Conservation (phyloP, 2,888 invertebrate genomes). For the Magallana nippona region DNA sequence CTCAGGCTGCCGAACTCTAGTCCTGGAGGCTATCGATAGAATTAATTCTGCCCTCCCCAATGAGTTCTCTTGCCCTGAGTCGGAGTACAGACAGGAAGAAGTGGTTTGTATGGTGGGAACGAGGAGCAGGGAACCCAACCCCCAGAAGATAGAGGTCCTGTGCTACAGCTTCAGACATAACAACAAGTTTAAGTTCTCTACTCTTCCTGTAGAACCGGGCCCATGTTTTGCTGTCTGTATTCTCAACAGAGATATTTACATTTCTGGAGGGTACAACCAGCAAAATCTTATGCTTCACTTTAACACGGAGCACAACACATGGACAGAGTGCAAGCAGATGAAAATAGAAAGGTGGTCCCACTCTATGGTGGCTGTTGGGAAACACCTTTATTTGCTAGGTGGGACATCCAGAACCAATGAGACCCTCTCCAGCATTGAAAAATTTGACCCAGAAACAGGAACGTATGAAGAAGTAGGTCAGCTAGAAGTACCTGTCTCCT, state of each 20-base stretch:
- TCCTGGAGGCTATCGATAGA: slow-evolving; percentile 40
- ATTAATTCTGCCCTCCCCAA: slow-evolving; percentile 1
- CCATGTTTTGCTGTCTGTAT: slow-evolving; percentile 65
- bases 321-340: slow-evolving; percentile 59
- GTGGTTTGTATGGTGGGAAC: slow-evolving; percentile 64
- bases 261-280: slow-evolving; percentile 62
- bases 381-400: slow-evolving; percentile 56
- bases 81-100: slow-evolving; percentile 57
- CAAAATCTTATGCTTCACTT: slow-evolving; percentile 58
- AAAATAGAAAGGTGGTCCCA: slow-evolving; percentile 62
- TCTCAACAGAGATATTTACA: slow-evolving; percentile 56
- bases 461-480: slow-evolving; percentile 56
- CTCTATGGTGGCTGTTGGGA: slow-evolving; percentile 56
- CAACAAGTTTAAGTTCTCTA: slow-evolving; percentile 57
- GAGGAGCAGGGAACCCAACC: slow-evolving; percentile 61
- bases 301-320: slow-evolving; percentile 55
- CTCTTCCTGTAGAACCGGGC: slow-evolving; percentile 61
- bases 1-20: slow-evolving; percentile 32
- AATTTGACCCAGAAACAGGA: slow-evolving; percentile 55
- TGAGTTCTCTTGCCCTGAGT: slow-evolving; percentile 10
- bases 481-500: slow-evolving; percentile 59
- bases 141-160: slow-evolving; percentile 62
- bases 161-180: slow-evolving; percentile 62
- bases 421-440: slow-evolving; percentile 61
- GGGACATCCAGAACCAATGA: slow-evolving; percentile 59